Percentiles rank a stretch among this genome's conserved stretches.
phyloP scores from a whole-genome alignment of 2,888 invertebrate species.

The Drosophila setosimentum region DNA sequence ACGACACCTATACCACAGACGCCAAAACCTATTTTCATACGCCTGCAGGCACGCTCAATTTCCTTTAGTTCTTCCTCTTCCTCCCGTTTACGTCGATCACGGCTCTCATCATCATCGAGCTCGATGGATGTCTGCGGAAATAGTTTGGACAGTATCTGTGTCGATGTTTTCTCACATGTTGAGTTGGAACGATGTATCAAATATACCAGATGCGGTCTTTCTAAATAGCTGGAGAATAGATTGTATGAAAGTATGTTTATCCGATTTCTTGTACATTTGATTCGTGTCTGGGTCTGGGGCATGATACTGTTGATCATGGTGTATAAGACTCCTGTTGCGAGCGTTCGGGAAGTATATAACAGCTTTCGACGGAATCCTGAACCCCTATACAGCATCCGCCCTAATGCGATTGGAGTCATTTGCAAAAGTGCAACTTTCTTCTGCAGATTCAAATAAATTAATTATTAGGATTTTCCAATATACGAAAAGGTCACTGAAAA shows the following conservation, averaged over 20 bases:
- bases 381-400: conserved; percentile 36
- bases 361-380: conserved; percentile 39
- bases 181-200: conserved; percentile 54
- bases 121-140: conserved; percentile 87
- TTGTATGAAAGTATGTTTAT: conserved; percentile 1
- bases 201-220: conserved; percentile 18
- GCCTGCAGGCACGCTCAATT: conserved; percentile 89
- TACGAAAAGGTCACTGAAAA: conserved; percentile 59
- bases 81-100: conserved; percentile 76
- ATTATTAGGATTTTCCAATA: conserved; percentile 36
- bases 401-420: conserved; percentile 50
- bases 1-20: conserved; percentile 88
- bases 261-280: conserved; percentile 2
- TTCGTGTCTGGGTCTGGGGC: conserved; percentile 2
- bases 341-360: conserved; percentile 38
- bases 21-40: conserved; percentile 89
- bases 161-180: conserved; percentile 54
- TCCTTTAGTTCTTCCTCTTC: conserved; percentile 87
- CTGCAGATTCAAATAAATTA: conserved; percentile 33
- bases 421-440: conserved; percentile 31
- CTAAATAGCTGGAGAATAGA: not conserved
- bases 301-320: conserved; percentile 31
- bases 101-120: conserved; percentile 85
- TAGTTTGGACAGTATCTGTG: conserved; percentile 86
- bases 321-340: conserved; percentile 45